phyloP scores from a whole-genome alignment of 2,797 vertebrate species.

The Morus bassanus region DNA sequence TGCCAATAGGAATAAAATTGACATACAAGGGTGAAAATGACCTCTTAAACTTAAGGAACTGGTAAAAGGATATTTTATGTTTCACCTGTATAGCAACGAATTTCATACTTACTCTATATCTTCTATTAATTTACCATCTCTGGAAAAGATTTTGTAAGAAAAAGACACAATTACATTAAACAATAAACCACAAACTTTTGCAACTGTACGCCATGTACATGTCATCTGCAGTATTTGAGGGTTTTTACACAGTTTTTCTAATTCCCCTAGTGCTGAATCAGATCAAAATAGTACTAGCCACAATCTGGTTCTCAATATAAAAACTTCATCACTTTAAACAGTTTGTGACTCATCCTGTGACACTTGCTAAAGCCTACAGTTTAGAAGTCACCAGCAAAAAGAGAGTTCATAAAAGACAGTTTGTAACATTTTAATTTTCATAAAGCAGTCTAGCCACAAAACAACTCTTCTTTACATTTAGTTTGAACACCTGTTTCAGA shows the following conservation, averaged over 20 bases:
- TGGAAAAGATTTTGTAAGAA: neutral
- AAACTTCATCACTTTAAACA: neutral
- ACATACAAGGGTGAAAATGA: neutral
- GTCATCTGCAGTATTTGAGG: neutral
- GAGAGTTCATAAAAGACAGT: neutral
- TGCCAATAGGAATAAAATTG: neutral
- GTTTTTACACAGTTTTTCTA: neutral
- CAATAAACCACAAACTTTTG: neutral
- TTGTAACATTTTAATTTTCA: neutral
- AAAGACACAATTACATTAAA: neutral
- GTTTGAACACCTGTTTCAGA: neutral
- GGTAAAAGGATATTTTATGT: neutral
- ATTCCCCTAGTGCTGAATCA: neutral
- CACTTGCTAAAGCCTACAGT: neutral
- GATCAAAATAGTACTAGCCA: neutral
- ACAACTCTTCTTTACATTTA: neutral
- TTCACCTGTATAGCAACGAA: neutral
- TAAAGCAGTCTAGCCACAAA: neutral
- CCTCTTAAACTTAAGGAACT: neutral
- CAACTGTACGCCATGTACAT: neutral
- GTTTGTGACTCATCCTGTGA: neutral
- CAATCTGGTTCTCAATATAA: neutral
- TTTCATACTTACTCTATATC: neutral
- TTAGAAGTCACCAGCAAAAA: neutral
- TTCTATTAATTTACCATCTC: neutral